Conservation (phyloP, 2,888 invertebrate genomes). For the Melangyna quadrimaculata region DNA sequence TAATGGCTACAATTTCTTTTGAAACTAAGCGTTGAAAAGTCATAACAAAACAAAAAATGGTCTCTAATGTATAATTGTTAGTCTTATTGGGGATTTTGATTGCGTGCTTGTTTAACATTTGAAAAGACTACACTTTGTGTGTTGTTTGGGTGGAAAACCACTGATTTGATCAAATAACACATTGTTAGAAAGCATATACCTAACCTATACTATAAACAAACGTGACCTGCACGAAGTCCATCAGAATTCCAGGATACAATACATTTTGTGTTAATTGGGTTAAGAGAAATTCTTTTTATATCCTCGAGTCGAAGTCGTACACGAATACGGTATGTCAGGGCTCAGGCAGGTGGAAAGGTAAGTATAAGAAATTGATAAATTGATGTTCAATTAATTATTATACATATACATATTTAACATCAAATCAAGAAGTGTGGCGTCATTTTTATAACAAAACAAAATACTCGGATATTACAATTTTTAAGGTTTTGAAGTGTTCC, state of each 20-base stretch:
- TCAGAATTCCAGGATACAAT: slow-evolving; percentile 6
- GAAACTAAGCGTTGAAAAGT: slow-evolving; percentile 21
- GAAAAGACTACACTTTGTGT: background rate
- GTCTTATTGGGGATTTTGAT: slow-evolving; percentile 8
- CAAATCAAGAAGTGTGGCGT: background rate
- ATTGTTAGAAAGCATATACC: background rate
- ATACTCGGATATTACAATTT: too few species aligned
- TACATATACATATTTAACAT: too few species aligned
- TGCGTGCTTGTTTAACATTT: slow-evolving; percentile 25
- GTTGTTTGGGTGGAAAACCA: slow-evolving; percentile 27
- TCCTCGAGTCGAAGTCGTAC: background rate
- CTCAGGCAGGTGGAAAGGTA: background rate
- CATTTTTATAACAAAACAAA: too few species aligned
- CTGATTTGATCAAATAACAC: slow-evolving; percentile 7
- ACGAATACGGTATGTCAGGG: background rate
- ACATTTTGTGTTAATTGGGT: slow-evolving; percentile 10
- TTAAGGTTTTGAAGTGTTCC: too few species aligned
- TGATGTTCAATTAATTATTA: background rate
- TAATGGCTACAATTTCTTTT: background rate
- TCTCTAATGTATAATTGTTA: background rate
- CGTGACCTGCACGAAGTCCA: slow-evolving; percentile 18
- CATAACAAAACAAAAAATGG: background rate
- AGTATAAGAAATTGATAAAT: background rate
- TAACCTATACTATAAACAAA: background rate
- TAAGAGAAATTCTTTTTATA: slow-evolving; percentile 1